A percentile compares a stretch with the other conserved stretches of the same genome.
Conservation (phyloP, 2,888 invertebrate species). For the Tenthredo distinguenda region DNA sequence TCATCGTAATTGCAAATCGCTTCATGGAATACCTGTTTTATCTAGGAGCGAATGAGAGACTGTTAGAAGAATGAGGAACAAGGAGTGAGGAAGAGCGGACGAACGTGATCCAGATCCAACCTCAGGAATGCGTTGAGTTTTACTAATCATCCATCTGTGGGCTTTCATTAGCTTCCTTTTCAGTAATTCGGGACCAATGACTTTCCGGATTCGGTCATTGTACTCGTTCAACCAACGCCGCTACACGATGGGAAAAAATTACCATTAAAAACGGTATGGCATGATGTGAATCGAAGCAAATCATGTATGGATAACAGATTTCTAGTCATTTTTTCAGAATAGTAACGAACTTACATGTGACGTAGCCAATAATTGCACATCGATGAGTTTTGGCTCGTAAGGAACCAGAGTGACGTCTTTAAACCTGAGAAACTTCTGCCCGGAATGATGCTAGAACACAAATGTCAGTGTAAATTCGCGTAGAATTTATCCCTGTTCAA, state of each 20-base stretch:
- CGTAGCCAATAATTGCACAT: constrained; percentile 86
- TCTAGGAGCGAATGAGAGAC: background rate
- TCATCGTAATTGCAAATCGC: background rate
- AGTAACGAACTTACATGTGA: constrained; percentile 84
- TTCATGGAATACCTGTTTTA: constrained; percentile 3
- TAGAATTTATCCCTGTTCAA: background rate
- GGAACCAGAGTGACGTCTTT: constrained; percentile 91
- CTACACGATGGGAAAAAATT: constrained; percentile 76
- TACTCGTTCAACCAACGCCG: constrained; percentile 90
- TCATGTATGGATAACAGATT: background rate
- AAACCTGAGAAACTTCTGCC: constrained; percentile 85
- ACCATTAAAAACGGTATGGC: background rate
- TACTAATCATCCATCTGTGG: constrained; percentile 92
- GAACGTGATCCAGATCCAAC: constrained; percentile 31
- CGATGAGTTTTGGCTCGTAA: constrained; percentile 92
- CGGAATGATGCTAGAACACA: constrained; percentile 68
- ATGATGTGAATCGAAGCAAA: background rate
- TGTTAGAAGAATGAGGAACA: constrained; percentile 22
- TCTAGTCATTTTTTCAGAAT: background rate
- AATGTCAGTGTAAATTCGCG: background rate
- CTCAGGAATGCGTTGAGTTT: constrained; percentile 84
- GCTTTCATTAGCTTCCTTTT: constrained; percentile 85
- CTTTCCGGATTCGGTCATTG: constrained; percentile 86
- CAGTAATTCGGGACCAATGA: constrained; percentile 88
- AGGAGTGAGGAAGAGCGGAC: constrained; percentile 36